phyloP scores from a whole-genome alignment of 2,797 vertebrate genomes.

The Merluccius polli region DNA sequence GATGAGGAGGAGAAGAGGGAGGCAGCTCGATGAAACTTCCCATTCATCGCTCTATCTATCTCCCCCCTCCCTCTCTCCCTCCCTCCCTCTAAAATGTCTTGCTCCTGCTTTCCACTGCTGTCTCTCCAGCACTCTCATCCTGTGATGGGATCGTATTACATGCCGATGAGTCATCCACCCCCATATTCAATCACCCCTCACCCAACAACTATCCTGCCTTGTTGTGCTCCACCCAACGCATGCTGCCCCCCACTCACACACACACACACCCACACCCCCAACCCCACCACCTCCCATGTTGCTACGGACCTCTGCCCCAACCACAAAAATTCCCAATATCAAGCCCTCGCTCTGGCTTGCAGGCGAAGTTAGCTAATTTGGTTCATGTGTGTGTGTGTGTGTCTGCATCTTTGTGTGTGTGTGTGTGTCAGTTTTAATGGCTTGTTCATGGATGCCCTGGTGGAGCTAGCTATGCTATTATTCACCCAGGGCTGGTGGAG shows the following conservation, averaged over 20 bases:
- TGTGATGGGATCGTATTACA: slow-evolving; percentile 73
- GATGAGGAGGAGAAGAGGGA: slow-evolving; percentile 42
- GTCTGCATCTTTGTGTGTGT: slow-evolving; percentile 26
- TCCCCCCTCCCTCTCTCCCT: slow-evolving; percentile 14
- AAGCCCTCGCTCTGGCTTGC: slow-evolving; percentile 47
- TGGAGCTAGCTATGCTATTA: slow-evolving; percentile 1
- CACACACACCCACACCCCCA: neutral
- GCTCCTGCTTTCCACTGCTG: neutral
- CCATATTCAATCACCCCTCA: slow-evolving; percentile 38
- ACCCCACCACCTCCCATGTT: slow-evolving; percentile 10
- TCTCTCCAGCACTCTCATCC: slow-evolving; percentile 50
- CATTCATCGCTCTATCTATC: slow-evolving; percentile 58
- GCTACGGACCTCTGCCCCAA: slow-evolving; percentile 31
- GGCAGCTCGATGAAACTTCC: slow-evolving; percentile 58
- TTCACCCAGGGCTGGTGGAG: slow-evolving; percentile 4
- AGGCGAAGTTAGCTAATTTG: slow-evolving; percentile 55
- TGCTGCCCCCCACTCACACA: slow-evolving; percentile 27
- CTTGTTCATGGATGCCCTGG: slow-evolving; percentile 7
- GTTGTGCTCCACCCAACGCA: slow-evolving; percentile 25
- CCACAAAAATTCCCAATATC: slow-evolving; percentile 63
- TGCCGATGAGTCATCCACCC: slow-evolving; percentile 59
- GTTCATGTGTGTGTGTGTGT: slow-evolving; percentile 41
- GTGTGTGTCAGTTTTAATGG: slow-evolving; percentile 17
- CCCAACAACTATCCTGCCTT: slow-evolving; percentile 43
- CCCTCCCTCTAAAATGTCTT: slow-evolving; percentile 15